A percentile compares a stretch with the other conserved stretches of the same genome.
phyloP scores from a whole-genome alignment of 2,888 invertebrate genomes.

The Lepas anatifera region DNA sequence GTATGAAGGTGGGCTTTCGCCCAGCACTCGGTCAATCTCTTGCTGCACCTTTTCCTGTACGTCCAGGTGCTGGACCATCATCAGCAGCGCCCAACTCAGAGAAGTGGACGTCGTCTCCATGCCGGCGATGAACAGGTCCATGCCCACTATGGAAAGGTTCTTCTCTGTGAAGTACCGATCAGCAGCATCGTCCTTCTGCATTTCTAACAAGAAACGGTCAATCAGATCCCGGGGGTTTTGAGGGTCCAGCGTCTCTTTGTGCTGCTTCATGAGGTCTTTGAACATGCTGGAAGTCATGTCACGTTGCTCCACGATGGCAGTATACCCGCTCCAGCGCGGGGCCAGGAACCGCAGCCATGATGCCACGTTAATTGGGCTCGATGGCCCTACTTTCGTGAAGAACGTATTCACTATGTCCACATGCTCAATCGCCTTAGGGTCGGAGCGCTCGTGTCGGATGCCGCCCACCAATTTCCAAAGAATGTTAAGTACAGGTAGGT shows the following conservation, averaged over 20 bases:
- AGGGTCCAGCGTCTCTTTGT: background rate
- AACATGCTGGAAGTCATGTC: background rate
- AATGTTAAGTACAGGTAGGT: background rate
- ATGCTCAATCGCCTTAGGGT: background rate
- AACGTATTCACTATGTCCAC: background rate
- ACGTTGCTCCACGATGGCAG: background rate
- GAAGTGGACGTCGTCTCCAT: too few species aligned
- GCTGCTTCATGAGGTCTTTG: background rate
- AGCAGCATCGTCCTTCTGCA: background rate
- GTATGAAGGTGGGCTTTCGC: background rate
- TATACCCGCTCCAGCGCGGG: background rate
- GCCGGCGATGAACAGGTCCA: conserved; percentile 5
- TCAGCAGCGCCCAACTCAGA: background rate
- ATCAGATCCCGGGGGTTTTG: background rate
- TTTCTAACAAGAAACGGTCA: background rate
- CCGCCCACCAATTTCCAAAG: background rate
- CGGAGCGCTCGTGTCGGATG: background rate
- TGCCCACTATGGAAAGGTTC: background rate
- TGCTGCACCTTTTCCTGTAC: conserved; percentile 22
- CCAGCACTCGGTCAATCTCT: conserved; percentile 22
- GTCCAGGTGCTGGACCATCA: conserved; percentile 16
- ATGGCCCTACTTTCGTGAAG: background rate
- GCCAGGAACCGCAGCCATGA: background rate
- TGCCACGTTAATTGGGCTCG: background rate
- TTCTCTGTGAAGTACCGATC: background rate